These are phyloP conservation scores for Meta bourneti DNA, from an alignment of 2,888 invertebrate genomes.

Conservation along the genomic window DNA sequence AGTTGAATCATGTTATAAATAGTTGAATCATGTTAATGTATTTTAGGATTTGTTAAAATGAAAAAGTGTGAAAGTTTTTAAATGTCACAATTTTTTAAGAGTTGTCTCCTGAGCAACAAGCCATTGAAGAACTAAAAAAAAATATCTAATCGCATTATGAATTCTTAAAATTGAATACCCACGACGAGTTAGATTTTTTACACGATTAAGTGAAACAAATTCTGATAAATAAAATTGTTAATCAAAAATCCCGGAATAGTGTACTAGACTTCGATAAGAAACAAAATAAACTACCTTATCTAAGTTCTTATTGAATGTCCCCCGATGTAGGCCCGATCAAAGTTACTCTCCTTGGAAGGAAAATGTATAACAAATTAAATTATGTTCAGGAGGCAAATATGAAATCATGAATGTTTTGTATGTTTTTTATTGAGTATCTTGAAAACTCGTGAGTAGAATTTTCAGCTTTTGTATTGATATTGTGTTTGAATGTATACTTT, in stretches of 20 bases:
- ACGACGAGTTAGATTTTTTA: too few relatives aligned
- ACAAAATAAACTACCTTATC: too few relatives aligned
- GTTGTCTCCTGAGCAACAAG: background rate
- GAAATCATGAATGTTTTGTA: slow-evolving; percentile 28
- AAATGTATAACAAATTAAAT: too few relatives aligned
- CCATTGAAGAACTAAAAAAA: background rate
- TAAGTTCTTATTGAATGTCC: too few relatives aligned
- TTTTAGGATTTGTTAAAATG: slow-evolving; percentile 2
- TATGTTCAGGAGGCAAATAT: background rate
- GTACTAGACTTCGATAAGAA: too few relatives aligned
- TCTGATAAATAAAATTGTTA: too few relatives aligned
- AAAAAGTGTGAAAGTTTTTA: slow-evolving; percentile 16
- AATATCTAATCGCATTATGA: background rate
- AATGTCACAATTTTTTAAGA: slow-evolving; percentile 9
- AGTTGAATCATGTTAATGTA: background rate
- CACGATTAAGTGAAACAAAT: too few relatives aligned
- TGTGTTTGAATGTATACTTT: background rate
- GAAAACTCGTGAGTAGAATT: slow-evolving; percentile 26
- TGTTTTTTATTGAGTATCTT: slow-evolving; percentile 31
- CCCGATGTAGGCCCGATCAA: too few relatives aligned
- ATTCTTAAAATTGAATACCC: too few relatives aligned
- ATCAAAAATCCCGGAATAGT: too few relatives aligned
- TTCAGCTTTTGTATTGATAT: slow-evolving; percentile 30
- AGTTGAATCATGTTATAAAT: background rate
- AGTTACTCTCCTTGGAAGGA: too few relatives aligned